These are phyloP conservation scores for Drosophila nikananu DNA, from an alignment of 1,140 invertebrate genomes.

Conservation along the genomic window DNA sequence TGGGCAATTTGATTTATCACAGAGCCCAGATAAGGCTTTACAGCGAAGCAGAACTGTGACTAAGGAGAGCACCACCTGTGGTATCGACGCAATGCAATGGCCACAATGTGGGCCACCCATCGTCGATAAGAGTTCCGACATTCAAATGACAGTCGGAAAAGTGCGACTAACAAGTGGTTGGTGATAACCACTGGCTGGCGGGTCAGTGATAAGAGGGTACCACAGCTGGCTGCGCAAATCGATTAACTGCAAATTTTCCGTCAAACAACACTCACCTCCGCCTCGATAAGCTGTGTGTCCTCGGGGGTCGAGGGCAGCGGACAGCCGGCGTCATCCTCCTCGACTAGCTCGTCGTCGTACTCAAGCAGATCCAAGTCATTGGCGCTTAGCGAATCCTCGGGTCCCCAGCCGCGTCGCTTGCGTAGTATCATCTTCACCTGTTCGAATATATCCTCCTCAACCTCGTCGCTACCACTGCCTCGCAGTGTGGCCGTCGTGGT, in stretches of 20 bases:
- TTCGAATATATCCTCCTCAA: slow-evolving; percentile 77
- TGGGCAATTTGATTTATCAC: slow-evolving; percentile 35
- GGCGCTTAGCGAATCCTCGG: slow-evolving; percentile 70
- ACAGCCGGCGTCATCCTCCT: slow-evolving; percentile 92
- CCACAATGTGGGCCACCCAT: not conserved
- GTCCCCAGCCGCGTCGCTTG: slow-evolving; percentile 78
- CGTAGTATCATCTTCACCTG: slow-evolving; percentile 82
- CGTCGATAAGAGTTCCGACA: slow-evolving; percentile 50
- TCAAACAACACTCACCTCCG: slow-evolving; percentile 87
- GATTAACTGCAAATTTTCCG: slow-evolving; percentile 16
- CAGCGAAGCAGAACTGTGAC: slow-evolving; percentile 1
- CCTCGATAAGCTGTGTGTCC: slow-evolving; percentile 92
- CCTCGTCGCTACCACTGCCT: slow-evolving; percentile 46
- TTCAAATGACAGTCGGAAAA: slow-evolving; percentile 50
- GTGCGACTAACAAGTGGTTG: slow-evolving; percentile 22
- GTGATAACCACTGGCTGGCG: slow-evolving; percentile 44
- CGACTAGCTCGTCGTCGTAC: slow-evolving; percentile 86
- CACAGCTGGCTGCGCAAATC: slow-evolving; percentile 27
- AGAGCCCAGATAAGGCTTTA: slow-evolving; percentile 26
- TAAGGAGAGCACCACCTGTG: slow-evolving; percentile 11
- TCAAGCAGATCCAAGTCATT: slow-evolving; percentile 76
- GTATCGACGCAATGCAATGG: slow-evolving; percentile 3
- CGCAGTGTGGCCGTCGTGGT: slow-evolving; percentile 40
- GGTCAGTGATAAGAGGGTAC: slow-evolving; percentile 58
- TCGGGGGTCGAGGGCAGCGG: slow-evolving; percentile 94